A percentile compares a stretch with the other conserved stretches of the same genome.
Conservation (phyloP, 2,888 invertebrate species). For the Lithodes maja region DNA sequence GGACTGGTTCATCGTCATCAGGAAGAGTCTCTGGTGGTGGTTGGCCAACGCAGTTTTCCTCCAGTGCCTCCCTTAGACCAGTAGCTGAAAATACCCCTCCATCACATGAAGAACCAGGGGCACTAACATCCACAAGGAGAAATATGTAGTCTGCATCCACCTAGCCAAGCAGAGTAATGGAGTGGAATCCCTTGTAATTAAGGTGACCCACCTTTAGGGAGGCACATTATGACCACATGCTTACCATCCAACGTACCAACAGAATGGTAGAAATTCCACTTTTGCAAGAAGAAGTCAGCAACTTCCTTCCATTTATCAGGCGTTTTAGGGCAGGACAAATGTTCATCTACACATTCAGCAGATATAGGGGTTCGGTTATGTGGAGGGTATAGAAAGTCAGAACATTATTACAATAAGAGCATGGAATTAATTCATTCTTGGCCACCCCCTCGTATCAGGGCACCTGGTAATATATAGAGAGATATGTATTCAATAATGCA, state of each 20-base stretch:
- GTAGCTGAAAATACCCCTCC: neutral
- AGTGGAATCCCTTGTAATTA: slow-evolving; percentile 24
- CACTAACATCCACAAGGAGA: neutral
- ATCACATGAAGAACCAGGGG: neutral
- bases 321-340: neutral
- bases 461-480: no score
- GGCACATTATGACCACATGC: neutral
- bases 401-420: no score
- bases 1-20: slow-evolving; percentile 5
- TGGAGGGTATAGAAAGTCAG: no score
- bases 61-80: slow-evolving; percentile 11
- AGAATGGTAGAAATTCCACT: neutral
- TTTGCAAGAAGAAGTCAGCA: neutral
- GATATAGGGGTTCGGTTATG: no score
- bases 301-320: neutral
- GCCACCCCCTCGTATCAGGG: no score
- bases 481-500: no score
- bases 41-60: neutral
- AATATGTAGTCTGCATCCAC: neutral
- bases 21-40: slow-evolving; percentile 1
- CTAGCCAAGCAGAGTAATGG: neutral
- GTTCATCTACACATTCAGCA: no score
- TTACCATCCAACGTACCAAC: neutral
- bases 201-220: neutral
- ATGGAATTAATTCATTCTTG: no score